Evolutionary conservation across 2,888 invertebrate genomes (phyloP).

Genomic region (Nebria brevicollis): DNA sequence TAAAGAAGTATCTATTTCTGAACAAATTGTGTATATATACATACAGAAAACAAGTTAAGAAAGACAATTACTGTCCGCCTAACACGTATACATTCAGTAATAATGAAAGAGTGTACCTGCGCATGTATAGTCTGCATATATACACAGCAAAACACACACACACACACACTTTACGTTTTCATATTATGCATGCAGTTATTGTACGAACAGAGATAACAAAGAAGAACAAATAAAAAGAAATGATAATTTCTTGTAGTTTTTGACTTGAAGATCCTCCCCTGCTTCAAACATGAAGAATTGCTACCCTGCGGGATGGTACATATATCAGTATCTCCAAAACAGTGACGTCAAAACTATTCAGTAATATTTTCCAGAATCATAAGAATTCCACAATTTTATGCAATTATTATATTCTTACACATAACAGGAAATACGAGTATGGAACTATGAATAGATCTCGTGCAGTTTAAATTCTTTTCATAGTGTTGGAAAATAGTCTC

Average conservation of each 20-base stretch:
- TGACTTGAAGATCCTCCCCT: constrained; percentile 24
- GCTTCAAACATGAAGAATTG: constrained; percentile 31
- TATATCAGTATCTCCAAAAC: constrained; percentile 10
- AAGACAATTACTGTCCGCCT: constrained; percentile 41
- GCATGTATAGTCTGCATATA: not conserved
- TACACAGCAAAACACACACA: constrained; percentile 1
- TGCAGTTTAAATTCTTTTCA: too few species aligned
- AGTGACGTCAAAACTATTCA: constrained; percentile 24
- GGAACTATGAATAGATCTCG: not conserved
- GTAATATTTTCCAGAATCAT: not conserved
- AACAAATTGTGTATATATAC: not conserved
- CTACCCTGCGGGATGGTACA: constrained; percentile 12
- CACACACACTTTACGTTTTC: not conserved
- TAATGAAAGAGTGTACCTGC: constrained; percentile 32
- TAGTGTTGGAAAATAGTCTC: too few species aligned
- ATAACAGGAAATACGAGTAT: not conserved
- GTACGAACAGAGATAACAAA: constrained; percentile 20
- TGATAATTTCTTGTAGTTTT: constrained; percentile 34
- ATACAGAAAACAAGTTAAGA: constrained; percentile 29
- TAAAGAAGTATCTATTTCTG: not conserved
- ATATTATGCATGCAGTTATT: constrained; percentile 4
- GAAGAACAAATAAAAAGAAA: constrained; percentile 21
- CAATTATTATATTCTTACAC: not conserved
- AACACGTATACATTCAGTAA: constrained; percentile 4
- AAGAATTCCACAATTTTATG: not conserved